These are phyloP conservation scores for Protosalanx chinensis DNA, from an alignment of 2,797 vertebrate species.

Conservation along the genomic window DNA sequence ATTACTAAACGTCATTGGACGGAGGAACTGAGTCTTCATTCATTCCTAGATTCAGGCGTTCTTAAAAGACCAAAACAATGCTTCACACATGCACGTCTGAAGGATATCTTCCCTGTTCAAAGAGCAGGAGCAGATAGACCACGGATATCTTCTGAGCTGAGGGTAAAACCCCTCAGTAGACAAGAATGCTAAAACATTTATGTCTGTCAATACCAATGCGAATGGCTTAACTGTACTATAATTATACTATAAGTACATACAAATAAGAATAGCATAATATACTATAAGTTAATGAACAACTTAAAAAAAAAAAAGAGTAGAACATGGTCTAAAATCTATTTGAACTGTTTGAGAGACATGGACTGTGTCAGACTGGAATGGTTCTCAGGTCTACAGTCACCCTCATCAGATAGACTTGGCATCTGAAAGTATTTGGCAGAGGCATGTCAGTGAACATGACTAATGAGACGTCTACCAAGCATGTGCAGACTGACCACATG, in stretches of 20 bases:
- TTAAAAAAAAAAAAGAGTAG: not conserved
- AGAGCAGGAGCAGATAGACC: slow-evolving; percentile 25
- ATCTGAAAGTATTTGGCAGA: slow-evolving; percentile 43
- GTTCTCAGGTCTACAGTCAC: not conserved
- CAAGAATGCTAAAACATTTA: too few relatives aligned
- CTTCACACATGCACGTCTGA: slow-evolving; percentile 28
- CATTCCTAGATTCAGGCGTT: too few relatives aligned
- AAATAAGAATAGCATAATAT: too few relatives aligned
- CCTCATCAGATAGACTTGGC: slow-evolving; percentile 43
- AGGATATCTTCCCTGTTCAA: slow-evolving; percentile 53
- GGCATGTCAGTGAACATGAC: slow-evolving; percentile 29
- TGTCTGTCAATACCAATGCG: too few relatives aligned
- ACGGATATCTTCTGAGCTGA: slow-evolving; percentile 31
- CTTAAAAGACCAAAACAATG: too few relatives aligned
- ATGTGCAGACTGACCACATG: slow-evolving; percentile 30
- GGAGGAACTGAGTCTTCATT: too few relatives aligned
- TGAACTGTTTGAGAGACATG: not conserved
- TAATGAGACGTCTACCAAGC: slow-evolving; percentile 50
- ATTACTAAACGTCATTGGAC: too few relatives aligned
- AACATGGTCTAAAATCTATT: not conserved
- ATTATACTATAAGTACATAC: too few relatives aligned
- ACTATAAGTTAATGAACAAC: not conserved
- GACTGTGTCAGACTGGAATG: not conserved
- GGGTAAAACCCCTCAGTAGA: too few relatives aligned
- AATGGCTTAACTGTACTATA: too few relatives aligned